These are phyloP conservation scores for Marisa cornuarietis DNA, from an alignment of 1,140 invertebrate species.

Conservation along the genomic window DNA sequence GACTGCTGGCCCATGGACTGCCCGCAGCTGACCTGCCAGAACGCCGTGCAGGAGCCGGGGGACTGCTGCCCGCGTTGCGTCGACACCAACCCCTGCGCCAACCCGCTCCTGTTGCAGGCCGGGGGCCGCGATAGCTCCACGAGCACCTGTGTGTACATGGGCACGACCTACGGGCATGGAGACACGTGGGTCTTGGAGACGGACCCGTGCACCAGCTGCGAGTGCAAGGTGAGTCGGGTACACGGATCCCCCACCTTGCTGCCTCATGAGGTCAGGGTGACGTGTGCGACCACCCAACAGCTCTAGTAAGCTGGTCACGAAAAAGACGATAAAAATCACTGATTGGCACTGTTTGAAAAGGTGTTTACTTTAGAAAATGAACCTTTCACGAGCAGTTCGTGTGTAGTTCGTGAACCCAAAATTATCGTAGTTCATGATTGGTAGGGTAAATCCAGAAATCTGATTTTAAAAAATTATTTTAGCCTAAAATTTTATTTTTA, in stretches of 20 bases:
- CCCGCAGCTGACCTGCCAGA: conserved; percentile 76
- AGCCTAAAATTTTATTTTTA: no score
- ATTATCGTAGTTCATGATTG: no score
- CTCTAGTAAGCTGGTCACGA: no score
- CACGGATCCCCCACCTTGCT: not conserved
- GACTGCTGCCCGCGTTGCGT: conserved; percentile 80
- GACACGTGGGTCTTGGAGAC: conserved; percentile 57
- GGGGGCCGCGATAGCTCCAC: conserved; percentile 43
- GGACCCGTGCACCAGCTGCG: conserved; percentile 79
- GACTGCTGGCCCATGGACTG: conserved; percentile 90
- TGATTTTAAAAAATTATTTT: no score
- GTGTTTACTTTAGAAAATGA: not conserved
- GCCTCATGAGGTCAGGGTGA: not conserved
- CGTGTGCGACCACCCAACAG: not conserved
- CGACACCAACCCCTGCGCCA: conserved; percentile 69
- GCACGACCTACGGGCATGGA: conserved; percentile 40
- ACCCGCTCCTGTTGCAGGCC: conserved; percentile 28
- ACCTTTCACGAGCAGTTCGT: no score
- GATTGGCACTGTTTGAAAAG: not conserved
- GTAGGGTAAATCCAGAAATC: no score
- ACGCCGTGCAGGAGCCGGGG: conserved; percentile 70
- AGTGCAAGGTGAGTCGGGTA: conserved; percentile 75
- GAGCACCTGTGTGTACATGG: conserved; percentile 41
- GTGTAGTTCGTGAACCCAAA: no score
- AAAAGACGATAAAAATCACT: not conserved